Percentiles rank a stretch among this genome's conserved stretches.
phyloP scores from a whole-genome alignment of 2,797 vertebrate genomes.

The Okamejei kenojei region DNA sequence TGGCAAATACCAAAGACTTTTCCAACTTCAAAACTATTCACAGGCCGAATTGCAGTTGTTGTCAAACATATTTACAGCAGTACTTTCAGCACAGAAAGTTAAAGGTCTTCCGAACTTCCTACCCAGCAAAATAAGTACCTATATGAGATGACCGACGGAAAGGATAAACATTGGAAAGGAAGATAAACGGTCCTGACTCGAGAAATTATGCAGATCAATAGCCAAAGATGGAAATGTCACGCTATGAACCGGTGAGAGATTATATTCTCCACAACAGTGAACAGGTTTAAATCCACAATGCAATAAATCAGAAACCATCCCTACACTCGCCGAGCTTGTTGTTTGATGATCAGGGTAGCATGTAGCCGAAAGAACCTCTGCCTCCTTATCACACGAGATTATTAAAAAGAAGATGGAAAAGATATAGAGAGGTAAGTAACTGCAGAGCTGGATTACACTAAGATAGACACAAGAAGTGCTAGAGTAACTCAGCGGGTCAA shows the following conservation, averaged over 20 bases:
- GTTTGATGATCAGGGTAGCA: neutral
- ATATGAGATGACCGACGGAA: neutral
- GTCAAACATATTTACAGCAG: neutral
- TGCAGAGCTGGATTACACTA: too few relatives aligned
- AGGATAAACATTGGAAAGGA: neutral
- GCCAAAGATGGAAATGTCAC: neutral
- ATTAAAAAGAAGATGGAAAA: neutral
- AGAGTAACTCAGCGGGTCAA: too few relatives aligned
- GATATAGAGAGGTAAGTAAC: too few relatives aligned
- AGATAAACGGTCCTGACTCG: neutral
- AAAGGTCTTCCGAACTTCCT: too few relatives aligned
- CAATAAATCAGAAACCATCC: neutral
- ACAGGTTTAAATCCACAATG: neutral
- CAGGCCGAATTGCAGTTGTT: neutral
- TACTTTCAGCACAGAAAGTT: neutral
- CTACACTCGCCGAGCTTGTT: neutral
- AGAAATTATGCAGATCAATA: neutral
- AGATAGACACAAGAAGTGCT: too few relatives aligned
- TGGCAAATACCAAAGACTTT: neutral
- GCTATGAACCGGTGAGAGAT: neutral
- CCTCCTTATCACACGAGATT: neutral
- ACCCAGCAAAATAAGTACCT: too few relatives aligned
- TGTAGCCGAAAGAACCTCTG: neutral
- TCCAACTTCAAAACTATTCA: neutral
- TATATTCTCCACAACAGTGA: neutral